phyloP scores from a whole-genome alignment of 92 coral and sea anemone species.

The Phymanthus crucifer region DNA sequence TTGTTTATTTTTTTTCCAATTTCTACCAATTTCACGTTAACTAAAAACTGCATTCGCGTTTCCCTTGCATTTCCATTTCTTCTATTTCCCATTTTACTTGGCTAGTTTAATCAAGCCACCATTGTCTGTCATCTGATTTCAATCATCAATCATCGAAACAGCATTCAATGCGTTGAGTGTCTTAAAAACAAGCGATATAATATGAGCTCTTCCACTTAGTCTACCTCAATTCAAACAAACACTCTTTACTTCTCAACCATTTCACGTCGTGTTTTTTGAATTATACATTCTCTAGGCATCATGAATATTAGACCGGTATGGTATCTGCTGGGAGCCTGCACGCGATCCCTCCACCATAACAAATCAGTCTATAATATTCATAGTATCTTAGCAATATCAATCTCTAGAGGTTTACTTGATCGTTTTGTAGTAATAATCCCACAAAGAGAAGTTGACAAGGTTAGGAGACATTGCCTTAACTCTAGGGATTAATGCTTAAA shows the following conservation, averaged over 20 bases:
- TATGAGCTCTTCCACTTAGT: too few species aligned
- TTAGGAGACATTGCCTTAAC: not conserved
- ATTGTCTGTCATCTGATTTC: not conserved
- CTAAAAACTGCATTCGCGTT: not conserved
- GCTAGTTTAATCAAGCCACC: not conserved
- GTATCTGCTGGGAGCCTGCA: not conserved
- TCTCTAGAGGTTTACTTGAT: not conserved
- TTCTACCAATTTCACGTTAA: not conserved
- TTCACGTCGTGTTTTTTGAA: too few species aligned
- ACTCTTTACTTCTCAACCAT: too few species aligned
- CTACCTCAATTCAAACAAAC: too few species aligned
- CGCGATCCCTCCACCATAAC: not conserved
- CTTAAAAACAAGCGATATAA: too few species aligned
- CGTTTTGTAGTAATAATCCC: not conserved
- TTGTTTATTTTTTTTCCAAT: not conserved
- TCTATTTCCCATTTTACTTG: not conserved
- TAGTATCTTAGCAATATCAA: conserved; percentile 4
- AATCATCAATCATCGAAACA: too few species aligned
- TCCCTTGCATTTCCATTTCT: not conserved
- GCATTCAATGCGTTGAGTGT: too few species aligned
- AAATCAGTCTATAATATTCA: too few species aligned
- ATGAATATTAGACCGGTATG: too few species aligned
- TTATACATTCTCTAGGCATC: too few species aligned
- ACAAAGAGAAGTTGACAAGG: not conserved
- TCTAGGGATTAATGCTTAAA: not conserved